Evolutionary conservation across 1,140 invertebrate genomes (phyloP).

Genomic region (Chironomus tepperi): DNA sequence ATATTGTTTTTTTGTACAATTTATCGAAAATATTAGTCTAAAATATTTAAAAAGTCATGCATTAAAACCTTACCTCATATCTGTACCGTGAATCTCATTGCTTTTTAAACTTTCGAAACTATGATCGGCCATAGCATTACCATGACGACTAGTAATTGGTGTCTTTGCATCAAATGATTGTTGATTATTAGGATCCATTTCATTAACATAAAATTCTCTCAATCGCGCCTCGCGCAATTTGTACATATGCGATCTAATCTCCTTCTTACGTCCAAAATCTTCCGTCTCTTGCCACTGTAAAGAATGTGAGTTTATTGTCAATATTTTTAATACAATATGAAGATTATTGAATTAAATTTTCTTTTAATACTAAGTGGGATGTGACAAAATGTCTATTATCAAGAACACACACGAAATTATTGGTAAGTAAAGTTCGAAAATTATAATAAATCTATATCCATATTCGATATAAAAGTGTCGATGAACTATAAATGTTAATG

Average conservation of each 20-base stretch:
- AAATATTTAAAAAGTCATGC: background rate
- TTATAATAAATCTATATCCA: too few relatives aligned
- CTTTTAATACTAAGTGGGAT: background rate
- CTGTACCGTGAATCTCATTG: slow-evolving; percentile 65
- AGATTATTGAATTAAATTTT: background rate
- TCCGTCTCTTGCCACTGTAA: slow-evolving; percentile 76
- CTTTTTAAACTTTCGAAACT: slow-evolving; percentile 64
- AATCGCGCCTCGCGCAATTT: slow-evolving; percentile 67
- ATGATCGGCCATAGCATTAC: slow-evolving; percentile 60
- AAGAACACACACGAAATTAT: background rate
- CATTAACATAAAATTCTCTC: slow-evolving; percentile 54
- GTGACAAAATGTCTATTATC: background rate
- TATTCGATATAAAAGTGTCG: background rate
- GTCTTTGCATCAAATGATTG: slow-evolving; percentile 32
- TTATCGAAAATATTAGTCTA: background rate
- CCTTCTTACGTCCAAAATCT: slow-evolving; percentile 73
- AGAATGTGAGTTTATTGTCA: background rate
- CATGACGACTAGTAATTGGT: slow-evolving; percentile 45
- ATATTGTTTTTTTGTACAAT: background rate
- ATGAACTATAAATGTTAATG: background rate
- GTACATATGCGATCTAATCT: slow-evolving; percentile 75
- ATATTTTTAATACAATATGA: background rate
- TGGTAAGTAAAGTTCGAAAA: background rate
- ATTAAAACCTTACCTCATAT: slow-evolving; percentile 43
- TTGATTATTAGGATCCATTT: slow-evolving; percentile 28